phyloP scores from a whole-genome alignment of 2,113 vertebrate species.

The Bubo blakistoni region DNA sequence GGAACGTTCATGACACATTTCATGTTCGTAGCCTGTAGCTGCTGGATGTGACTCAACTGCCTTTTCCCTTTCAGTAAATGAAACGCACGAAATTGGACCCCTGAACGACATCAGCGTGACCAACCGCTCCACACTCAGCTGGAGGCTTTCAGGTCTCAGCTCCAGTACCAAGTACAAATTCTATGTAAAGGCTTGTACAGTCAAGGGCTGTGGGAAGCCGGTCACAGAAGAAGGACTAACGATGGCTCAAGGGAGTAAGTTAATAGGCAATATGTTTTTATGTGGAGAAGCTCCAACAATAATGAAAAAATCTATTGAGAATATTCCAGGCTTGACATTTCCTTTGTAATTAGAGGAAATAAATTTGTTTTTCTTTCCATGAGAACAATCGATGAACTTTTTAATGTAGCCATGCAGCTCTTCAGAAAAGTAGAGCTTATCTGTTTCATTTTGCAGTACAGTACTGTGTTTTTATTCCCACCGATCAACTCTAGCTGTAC shows the following conservation, averaged over 20 bases:
- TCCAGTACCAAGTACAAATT: conserved; percentile 90
- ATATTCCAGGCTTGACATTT: neutral
- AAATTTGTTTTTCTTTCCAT: neutral
- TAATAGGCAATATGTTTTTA: neutral
- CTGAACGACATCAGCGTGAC: conserved; percentile 78
- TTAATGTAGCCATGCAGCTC: neutral
- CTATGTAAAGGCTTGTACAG: conserved; percentile 88
- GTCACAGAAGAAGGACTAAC: conserved; percentile 86
- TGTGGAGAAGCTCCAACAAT: neutral
- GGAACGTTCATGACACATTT: accelerated
- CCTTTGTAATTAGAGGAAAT: conserved; percentile 1
- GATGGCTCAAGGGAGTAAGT: conserved; percentile 85
- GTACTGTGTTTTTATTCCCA: neutral
- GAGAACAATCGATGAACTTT: neutral
- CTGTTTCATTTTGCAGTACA: neutral
- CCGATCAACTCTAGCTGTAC: neutral
- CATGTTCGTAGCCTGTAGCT: neutral
- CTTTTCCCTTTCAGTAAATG: conserved; percentile 81
- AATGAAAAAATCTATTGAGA: neutral
- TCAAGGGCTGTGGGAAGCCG: conserved; percentile 83
- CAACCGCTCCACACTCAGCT: conserved; percentile 75
- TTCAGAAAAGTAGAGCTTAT: neutral
- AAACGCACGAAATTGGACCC: conserved; percentile 81
- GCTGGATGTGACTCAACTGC: neutral
- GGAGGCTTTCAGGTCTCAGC: conserved; percentile 80